These are phyloP conservation scores for Anas acuta DNA, from an alignment of 2,797 vertebrate species.

Conservation along the genomic window DNA sequence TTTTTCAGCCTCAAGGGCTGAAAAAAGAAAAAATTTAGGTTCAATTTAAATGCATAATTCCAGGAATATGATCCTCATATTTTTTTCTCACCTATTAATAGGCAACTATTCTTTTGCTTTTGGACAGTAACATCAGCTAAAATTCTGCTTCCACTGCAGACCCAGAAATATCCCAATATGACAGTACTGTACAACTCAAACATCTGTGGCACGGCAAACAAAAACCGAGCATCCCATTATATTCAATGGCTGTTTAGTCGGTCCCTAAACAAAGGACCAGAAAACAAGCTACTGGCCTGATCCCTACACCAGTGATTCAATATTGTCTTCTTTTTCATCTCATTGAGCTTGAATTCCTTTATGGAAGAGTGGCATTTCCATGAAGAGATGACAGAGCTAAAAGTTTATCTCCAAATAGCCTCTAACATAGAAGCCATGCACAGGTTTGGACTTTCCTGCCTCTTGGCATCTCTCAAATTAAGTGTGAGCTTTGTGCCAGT, in stretches of 20 bases:
- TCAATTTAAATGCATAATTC: neutral
- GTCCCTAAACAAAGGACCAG: neutral
- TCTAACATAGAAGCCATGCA: neutral
- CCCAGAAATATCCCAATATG: neutral
- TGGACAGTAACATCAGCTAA: neutral
- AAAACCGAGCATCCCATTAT: neutral
- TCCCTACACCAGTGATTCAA: neutral
- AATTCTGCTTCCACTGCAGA: neutral
- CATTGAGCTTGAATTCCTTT: neutral
- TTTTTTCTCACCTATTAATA: neutral
- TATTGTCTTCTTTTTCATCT: neutral
- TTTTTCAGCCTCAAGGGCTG: neutral
- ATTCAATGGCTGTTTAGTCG: neutral
- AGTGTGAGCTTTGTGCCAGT: neutral
- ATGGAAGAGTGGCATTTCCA: neutral
- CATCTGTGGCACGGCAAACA: neutral
- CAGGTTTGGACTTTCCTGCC: neutral
- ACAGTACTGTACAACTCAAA: neutral
- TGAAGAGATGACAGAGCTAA: neutral
- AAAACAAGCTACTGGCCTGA: neutral
- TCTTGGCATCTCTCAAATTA: neutral
- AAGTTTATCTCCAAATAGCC: neutral
- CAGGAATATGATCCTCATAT: neutral
- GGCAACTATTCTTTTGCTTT: neutral
- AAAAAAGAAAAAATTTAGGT: neutral